phyloP scores from a whole-genome alignment of 2,888 invertebrate species.

The Zonitis immaculata region DNA sequence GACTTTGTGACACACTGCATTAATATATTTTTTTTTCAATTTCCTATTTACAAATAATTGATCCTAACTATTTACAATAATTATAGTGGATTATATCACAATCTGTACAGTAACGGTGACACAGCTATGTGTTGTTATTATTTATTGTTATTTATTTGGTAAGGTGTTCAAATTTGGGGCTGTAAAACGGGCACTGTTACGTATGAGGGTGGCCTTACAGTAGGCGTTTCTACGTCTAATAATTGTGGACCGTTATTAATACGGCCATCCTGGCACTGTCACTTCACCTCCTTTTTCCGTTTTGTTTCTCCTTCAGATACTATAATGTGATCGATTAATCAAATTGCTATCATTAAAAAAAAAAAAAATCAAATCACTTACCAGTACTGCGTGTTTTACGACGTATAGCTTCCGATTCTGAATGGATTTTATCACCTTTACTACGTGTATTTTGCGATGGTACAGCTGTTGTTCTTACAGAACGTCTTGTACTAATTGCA shows the following conservation, averaged over 20 bases:
- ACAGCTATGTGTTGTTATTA: slow-evolving; percentile 20
- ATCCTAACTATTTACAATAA: slow-evolving; percentile 40
- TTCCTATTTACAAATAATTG: slow-evolving; percentile 45
- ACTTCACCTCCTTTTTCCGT: slow-evolving; percentile 50
- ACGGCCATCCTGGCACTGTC: slow-evolving; percentile 48
- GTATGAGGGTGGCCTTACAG: slow-evolving; percentile 19
- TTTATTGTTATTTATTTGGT: background rate
- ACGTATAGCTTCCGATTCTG: slow-evolving; percentile 43
- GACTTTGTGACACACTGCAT: slow-evolving; percentile 23
- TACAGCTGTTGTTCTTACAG: slow-evolving; percentile 36
- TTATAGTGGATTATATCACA: slow-evolving; percentile 40
- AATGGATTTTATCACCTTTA: slow-evolving; percentile 40
- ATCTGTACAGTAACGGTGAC: slow-evolving; percentile 42
- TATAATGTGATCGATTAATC: too few relatives aligned
- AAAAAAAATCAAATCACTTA: too few relatives aligned
- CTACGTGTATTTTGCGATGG: slow-evolving; percentile 45
- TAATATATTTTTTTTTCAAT: slow-evolving; percentile 22
- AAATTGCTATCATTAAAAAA: too few relatives aligned
- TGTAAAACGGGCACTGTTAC: slow-evolving; percentile 27
- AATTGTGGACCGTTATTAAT: slow-evolving; percentile 36
- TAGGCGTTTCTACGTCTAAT: slow-evolving; percentile 22
- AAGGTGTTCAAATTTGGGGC: slow-evolving; percentile 23
- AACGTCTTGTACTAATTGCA: slow-evolving; percentile 43
- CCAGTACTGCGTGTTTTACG: slow-evolving; percentile 70
- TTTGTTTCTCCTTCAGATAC: slow-evolving; percentile 47